Base-by-base conservation (phyloP, 2,113 vertebrate genomes). In the Crypturellus undulatus region DNA sequence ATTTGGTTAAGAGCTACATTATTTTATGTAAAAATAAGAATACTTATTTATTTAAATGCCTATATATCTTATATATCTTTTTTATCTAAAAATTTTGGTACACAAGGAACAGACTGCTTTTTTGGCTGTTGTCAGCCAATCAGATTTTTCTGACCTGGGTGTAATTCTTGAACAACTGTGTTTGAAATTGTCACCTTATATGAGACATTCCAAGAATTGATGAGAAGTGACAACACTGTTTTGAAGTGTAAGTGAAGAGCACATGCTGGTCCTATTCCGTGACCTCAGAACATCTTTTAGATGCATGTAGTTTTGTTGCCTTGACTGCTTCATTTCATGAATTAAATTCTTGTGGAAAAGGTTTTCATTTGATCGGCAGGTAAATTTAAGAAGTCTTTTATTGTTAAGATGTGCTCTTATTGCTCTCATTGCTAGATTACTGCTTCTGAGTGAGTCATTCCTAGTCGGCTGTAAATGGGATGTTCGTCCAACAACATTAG, bases 81-180 rank as follows among this genome's bases (percentile, higher is more conserved):
- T 94, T 78, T 87, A 79, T 76, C 58, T 65, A 34, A 92, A 93
- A 49, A 32, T 92, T 42, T 72, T 36, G 8, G 21, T 52, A 60
- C 34, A 67, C 56, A 47, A 73, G 51, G 65, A 80, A 34, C n/a
- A 85, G 32, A 40, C 26, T 62, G 28, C 70, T 87, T 73, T 73
- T 79, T 75, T 38, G 43, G 9, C 87, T 89, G 22, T 70, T 89
- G 28, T 84, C 84, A 93, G 65, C 43, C 52, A 70, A n/a, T 65
- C 63, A 79, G 36, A 11, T 89, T 96, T 94, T 93, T 79, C 54
- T 93, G 94, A 84, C 52, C 80, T 69, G 62, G 14, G n/a, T 91
- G 91, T 79, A 84, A 65, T 89, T 92, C 67, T 92, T 54, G 64
- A 40, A 24, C 52, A 69, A 19, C 84, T 87, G 32, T 89, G 52